Conservation (phyloP, 2,113 vertebrate genomes). For the Mormyrus iriodes region DNA sequence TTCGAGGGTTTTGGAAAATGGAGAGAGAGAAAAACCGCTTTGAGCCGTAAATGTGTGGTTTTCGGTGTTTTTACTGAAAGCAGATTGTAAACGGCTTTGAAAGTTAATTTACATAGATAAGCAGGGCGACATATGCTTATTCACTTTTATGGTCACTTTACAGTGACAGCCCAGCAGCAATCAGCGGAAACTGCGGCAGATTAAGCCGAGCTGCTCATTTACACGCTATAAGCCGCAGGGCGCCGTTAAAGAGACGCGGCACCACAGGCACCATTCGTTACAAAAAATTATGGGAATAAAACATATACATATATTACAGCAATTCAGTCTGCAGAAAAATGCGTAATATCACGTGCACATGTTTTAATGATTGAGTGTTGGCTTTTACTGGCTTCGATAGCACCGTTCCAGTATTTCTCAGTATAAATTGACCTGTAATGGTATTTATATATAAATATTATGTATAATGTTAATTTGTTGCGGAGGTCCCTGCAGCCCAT, state of each 20-base stretch:
- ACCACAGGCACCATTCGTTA: slow-evolving; percentile 31
- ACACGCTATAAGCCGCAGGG: slow-evolving; percentile 50
- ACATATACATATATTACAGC: not conserved
- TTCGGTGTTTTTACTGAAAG: slow-evolving; percentile 30
- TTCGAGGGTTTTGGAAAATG: too few relatives aligned
- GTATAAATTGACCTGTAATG: not conserved
- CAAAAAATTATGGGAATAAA: not conserved
- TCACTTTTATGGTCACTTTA: slow-evolving; percentile 45
- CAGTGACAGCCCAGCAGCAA: slow-evolving; percentile 24
- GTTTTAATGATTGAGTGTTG: not conserved
- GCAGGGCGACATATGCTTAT: slow-evolving; percentile 30
- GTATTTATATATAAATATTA: too few relatives aligned
- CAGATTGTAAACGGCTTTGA: slow-evolving; percentile 25
- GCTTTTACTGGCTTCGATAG: not conserved
- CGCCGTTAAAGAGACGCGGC: slow-evolving; percentile 43
- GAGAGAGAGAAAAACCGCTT: not conserved
- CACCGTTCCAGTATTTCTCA: not conserved
- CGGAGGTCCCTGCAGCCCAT: not conserved
- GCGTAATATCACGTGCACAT: not conserved
- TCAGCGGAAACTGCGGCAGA: slow-evolving; percentile 29
- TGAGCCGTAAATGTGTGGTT: not conserved
- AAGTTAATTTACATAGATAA: slow-evolving; percentile 30
- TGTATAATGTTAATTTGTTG: not conserved
- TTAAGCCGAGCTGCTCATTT: slow-evolving; percentile 54
- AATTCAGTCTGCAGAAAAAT: not conserved